These are phyloP conservation scores for Eumerus sabulonum DNA, from an alignment of 2,888 invertebrate species.

Conservation along the genomic window DNA sequence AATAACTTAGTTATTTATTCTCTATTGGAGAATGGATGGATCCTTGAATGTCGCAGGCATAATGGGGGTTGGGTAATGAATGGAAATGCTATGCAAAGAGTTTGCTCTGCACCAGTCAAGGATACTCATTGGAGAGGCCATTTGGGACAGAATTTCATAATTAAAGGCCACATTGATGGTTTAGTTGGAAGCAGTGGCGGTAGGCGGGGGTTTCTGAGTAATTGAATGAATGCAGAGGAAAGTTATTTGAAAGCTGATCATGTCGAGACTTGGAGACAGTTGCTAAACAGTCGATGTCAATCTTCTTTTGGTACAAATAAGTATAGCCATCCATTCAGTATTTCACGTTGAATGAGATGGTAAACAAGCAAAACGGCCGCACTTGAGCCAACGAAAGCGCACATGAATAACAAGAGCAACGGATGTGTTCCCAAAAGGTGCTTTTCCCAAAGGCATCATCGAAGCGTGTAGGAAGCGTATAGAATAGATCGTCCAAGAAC, in stretches of 20 bases:
- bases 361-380: too few species aligned
- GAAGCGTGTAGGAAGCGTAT: too few species aligned
- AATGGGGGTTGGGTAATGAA: constrained; percentile 25
- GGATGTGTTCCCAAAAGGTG: too few species aligned
- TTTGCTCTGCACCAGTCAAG: constrained; percentile 9
- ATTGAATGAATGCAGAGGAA: not conserved
- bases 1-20: constrained; percentile 46
- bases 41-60: not conserved
- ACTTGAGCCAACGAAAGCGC: too few species aligned
- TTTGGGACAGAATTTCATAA: constrained; percentile 1
- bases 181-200: not conserved
- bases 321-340: too few species aligned
- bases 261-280: too few species aligned
- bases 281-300: too few species aligned
- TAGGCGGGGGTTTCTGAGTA: not conserved
- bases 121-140: constrained; percentile 9
- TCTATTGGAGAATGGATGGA: not conserved
- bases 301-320: too few species aligned
- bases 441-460: too few species aligned
- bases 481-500: too few species aligned
- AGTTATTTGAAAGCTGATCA: constrained; percentile 1
- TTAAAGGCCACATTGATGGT: not conserved
- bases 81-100: constrained; percentile 46
- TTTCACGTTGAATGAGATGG: too few species aligned
- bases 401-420: too few species aligned